Percentiles rank a stretch among this genome's conserved stretches.
These are phyloP conservation scores for Aphelenchoides bicaudatus DNA, from an alignment of 2,888 invertebrate genomes.

Conservation along the genomic window DNA sequence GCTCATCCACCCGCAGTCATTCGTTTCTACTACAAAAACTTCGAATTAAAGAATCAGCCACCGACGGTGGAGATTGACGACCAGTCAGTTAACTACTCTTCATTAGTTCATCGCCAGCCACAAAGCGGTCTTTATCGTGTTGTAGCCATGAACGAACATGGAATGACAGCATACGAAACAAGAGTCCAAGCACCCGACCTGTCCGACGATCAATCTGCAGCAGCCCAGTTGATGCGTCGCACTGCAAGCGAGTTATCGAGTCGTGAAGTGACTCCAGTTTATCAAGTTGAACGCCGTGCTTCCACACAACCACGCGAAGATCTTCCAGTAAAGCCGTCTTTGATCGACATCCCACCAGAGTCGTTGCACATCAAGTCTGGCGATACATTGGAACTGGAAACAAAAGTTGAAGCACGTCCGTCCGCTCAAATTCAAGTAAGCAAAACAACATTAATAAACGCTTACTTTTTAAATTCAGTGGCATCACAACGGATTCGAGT, in stretches of 20 bases:
- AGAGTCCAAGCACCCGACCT: constrained; percentile 27
- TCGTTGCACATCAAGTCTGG: constrained; percentile 30
- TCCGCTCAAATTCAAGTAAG: too few relatives aligned
- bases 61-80: constrained; percentile 17
- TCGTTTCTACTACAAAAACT: constrained; percentile 48
- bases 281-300: constrained; percentile 17
- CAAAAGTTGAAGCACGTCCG: constrained; percentile 40
- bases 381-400: constrained; percentile 33
- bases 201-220: neutral
- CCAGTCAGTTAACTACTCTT: constrained; percentile 31
- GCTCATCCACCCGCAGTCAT: constrained; percentile 41
- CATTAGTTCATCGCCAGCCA: constrained; percentile 49
- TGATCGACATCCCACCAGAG: neutral
- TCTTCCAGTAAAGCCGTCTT: neutral
- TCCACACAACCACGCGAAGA: neutral
- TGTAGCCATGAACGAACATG: constrained; percentile 39
- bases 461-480: constrained; percentile 44
- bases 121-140: constrained; percentile 47
- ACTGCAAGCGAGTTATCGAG: neutral
- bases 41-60: constrained; percentile 47
- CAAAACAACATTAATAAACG: too few relatives aligned
- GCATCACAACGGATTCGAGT: constrained; percentile 43
- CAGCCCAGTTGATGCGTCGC: neutral
- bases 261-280: constrained; percentile 1
- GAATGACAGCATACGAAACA: constrained; percentile 32